phyloP scores from a whole-genome alignment of 2,888 invertebrate genomes.

The Nomada hirtipes region DNA sequence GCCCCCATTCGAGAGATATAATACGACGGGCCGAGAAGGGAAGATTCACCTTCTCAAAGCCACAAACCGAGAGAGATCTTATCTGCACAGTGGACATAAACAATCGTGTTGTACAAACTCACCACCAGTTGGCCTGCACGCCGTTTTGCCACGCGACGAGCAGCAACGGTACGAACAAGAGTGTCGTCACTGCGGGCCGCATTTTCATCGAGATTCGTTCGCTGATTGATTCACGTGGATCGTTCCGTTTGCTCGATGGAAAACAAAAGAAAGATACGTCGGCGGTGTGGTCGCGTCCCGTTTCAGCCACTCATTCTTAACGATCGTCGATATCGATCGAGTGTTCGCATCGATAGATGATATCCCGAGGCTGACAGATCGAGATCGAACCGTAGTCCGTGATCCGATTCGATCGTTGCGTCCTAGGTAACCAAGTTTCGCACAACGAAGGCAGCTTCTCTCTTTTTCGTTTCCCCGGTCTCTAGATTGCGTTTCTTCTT shows the following conservation, averaged over 20 bases:
- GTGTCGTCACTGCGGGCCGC: slow-evolving; percentile 63
- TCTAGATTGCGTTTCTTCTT: slow-evolving; percentile 22
- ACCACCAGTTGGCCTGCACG: slow-evolving; percentile 83
- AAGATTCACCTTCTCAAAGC: slow-evolving; percentile 7
- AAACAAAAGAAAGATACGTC: slow-evolving; percentile 44
- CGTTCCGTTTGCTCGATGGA: slow-evolving; percentile 22
- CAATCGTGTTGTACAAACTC: slow-evolving; percentile 71
- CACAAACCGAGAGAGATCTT: slow-evolving; percentile 40
- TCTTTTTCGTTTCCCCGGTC: slow-evolving; percentile 1
- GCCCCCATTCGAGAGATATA: slow-evolving; percentile 19
- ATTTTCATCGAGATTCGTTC: slow-evolving; percentile 57
- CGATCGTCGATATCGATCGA: slow-evolving; percentile 50
- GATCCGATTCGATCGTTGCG: slow-evolving; percentile 47
- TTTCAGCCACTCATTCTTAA: slow-evolving; percentile 61
- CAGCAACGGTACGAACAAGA: slow-evolving; percentile 69
- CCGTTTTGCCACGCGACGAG: slow-evolving; percentile 78
- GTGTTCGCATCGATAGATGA: slow-evolving; percentile 11
- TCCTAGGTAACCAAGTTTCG: slow-evolving; percentile 27
- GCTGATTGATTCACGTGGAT: slow-evolving; percentile 26
- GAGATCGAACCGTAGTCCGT: slow-evolving; percentile 53
- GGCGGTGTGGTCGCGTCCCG: slow-evolving; percentile 14
- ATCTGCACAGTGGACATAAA: slow-evolving; percentile 47
- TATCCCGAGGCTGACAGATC: slow-evolving; percentile 59
- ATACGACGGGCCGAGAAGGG: background rate
- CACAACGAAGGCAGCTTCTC: slow-evolving; percentile 1